Conservation (phyloP, 2,888 invertebrate species). For the Sceliomorpha sp. region DNA sequence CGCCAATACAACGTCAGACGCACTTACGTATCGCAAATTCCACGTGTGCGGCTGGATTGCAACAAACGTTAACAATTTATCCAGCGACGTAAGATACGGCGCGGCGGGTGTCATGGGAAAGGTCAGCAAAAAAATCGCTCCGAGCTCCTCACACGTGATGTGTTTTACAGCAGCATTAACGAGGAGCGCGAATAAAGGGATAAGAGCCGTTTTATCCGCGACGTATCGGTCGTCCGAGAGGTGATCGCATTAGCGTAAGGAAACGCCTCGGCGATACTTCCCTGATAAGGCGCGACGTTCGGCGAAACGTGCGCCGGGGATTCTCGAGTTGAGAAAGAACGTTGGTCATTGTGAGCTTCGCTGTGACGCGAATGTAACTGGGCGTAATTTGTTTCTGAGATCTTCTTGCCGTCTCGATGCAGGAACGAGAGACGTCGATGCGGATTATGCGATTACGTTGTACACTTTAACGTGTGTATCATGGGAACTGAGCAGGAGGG, state of each 20-base stretch:
- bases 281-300: slow-evolving; percentile 19
- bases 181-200: slow-evolving; percentile 40
- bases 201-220: slow-evolving; percentile 42
- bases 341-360: too few relatives aligned
- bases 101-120: slow-evolving; percentile 72
- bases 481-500: too few relatives aligned
- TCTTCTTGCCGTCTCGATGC: too few relatives aligned
- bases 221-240: slow-evolving; percentile 25
- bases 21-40: too few relatives aligned
- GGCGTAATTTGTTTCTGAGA: too few relatives aligned
- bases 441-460: too few relatives aligned
- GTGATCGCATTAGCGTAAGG: slow-evolving; percentile 24
- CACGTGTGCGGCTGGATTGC: slow-evolving; percentile 10
- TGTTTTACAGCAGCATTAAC: slow-evolving; percentile 55
- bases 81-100: slow-evolving; percentile 32
- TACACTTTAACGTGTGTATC: too few relatives aligned
- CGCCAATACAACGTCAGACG: too few relatives aligned
- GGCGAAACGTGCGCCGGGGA: too few relatives aligned
- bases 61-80: slow-evolving; percentile 43
- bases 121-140: slow-evolving; percentile 70
- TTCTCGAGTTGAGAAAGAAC: too few relatives aligned
- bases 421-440: too few relatives aligned
- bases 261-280: slow-evolving; percentile 25
- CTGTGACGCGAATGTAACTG: too few relatives aligned
- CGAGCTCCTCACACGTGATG: slow-evolving; percentile 47